phyloP scores from a whole-genome alignment of 92 coral and sea anemone species.

The Chrysogorgia sp. region DNA sequence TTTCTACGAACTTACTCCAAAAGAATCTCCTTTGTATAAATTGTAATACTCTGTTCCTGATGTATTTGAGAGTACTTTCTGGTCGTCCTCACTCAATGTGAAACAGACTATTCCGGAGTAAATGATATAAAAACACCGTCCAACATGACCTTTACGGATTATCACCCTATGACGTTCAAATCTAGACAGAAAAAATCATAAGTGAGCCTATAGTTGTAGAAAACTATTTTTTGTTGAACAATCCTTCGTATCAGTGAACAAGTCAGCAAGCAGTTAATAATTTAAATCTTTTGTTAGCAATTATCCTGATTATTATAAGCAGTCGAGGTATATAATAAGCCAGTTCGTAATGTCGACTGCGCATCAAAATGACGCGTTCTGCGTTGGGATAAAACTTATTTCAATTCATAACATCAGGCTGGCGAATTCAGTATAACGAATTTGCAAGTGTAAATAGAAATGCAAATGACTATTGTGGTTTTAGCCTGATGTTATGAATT shows the following conservation, averaged over 20 bases:
- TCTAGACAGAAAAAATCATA: too few species aligned
- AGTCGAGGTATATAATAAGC: neutral
- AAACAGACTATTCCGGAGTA: conserved; percentile 92
- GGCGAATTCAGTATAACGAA: too few species aligned
- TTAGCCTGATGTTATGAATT: too few species aligned
- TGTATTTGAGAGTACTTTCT: conserved; percentile 68
- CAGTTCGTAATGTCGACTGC: too few species aligned
- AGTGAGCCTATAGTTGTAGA: neutral
- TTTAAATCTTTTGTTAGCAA: too few species aligned
- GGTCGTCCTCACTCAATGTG: conserved; percentile 77
- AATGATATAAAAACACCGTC: conserved; percentile 89
- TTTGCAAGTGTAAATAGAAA: too few species aligned
- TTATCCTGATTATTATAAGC: too few species aligned
- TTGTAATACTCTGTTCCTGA: conserved; percentile 64
- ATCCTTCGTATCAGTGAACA: neutral
- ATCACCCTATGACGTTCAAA: conserved; percentile 85
- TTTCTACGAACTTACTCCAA: conserved; percentile 71
- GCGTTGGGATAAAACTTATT: too few species aligned
- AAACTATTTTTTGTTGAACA: neutral
- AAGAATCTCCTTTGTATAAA: conserved; percentile 83
- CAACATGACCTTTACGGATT: conserved; percentile 98
- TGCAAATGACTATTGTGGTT: too few species aligned
- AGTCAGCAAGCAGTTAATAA: too few species aligned
- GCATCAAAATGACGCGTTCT: too few species aligned
- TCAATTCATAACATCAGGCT: too few species aligned